phyloP scores from a whole-genome alignment of 2,888 invertebrate genomes.

The Oxystoma pomonae region DNA sequence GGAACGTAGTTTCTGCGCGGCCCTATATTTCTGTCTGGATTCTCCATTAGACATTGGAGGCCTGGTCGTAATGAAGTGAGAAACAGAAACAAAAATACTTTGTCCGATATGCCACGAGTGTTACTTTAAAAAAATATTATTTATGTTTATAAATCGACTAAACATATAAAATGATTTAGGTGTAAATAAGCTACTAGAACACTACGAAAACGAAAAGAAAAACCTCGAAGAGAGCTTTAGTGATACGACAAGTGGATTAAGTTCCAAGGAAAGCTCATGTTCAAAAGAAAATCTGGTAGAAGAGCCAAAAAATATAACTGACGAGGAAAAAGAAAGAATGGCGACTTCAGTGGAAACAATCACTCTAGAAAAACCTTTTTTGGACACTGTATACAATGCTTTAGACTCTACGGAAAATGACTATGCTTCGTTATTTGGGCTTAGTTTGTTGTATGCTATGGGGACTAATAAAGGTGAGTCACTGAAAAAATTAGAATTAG shows the following conservation, averaged over 20 bases:
- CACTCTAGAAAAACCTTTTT: slow-evolving; percentile 68
- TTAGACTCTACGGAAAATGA: slow-evolving; percentile 91
- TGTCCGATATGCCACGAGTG: no score
- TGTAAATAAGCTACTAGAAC: slow-evolving; percentile 43
- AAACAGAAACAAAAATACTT: no score
- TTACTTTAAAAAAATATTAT: background rate
- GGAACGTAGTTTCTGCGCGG: no score
- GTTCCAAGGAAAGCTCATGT: slow-evolving; percentile 34
- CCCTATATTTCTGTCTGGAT: no score
- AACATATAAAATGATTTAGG: slow-evolving; percentile 9
- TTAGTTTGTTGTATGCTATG: slow-evolving; percentile 90
- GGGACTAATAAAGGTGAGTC: slow-evolving; percentile 95
- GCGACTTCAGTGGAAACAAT: slow-evolving; percentile 40
- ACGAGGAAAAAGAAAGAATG: slow-evolving; percentile 74
- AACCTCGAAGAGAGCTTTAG: slow-evolving; percentile 29
- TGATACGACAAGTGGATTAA: slow-evolving; percentile 25
- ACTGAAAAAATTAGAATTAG: no score
- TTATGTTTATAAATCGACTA: background rate
- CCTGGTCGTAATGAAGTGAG: no score
- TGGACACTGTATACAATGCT: slow-evolving; percentile 84
- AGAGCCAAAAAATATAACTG: slow-evolving; percentile 75
- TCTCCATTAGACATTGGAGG: no score
- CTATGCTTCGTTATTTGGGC: slow-evolving; percentile 85
- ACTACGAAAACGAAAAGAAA: slow-evolving; percentile 39
- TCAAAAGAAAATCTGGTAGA: slow-evolving; percentile 43